Conservation (phyloP, 2,888 invertebrate genomes). For the Stegophylla sp. region DNA sequence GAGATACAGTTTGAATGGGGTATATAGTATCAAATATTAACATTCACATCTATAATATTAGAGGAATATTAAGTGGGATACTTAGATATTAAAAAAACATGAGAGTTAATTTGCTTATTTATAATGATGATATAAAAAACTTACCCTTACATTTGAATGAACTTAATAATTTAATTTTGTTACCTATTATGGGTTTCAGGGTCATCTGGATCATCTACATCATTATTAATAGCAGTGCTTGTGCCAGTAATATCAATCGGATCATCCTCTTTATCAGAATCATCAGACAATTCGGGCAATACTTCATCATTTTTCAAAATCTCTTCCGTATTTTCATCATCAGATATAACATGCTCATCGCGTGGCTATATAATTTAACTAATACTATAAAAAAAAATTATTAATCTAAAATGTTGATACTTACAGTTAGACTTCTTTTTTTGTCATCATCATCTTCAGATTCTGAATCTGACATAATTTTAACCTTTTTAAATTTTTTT, state of each 20-base stretch:
- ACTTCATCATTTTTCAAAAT: conserved; percentile 58
- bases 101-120: neutral
- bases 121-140: no score
- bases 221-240: conserved; percentile 69
- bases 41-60: no score
- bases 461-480: conserved; percentile 68
- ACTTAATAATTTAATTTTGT: neutral
- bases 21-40: no score
- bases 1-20: no score
- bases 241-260: conserved; percentile 64
- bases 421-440: conserved; percentile 32
- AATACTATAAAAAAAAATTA: neutral
- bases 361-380: conserved; percentile 38
- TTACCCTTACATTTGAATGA: no score
- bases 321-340: conserved; percentile 39
- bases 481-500: conserved; percentile 64
- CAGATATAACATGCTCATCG: conserved; percentile 39
- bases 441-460: conserved; percentile 69
- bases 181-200: conserved; percentile 25
- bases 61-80: neutral
- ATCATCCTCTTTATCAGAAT: conserved; percentile 67
- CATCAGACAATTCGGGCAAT: conserved; percentile 63
- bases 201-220: conserved; percentile 7
- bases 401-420: neutral
- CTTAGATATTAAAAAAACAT: conserved; percentile 1